Evolutionary conservation across 2,113 vertebrate species (phyloP), one percentile per base, ranked within the genome.

Genomic region (Corythornis cristatus): DNA sequence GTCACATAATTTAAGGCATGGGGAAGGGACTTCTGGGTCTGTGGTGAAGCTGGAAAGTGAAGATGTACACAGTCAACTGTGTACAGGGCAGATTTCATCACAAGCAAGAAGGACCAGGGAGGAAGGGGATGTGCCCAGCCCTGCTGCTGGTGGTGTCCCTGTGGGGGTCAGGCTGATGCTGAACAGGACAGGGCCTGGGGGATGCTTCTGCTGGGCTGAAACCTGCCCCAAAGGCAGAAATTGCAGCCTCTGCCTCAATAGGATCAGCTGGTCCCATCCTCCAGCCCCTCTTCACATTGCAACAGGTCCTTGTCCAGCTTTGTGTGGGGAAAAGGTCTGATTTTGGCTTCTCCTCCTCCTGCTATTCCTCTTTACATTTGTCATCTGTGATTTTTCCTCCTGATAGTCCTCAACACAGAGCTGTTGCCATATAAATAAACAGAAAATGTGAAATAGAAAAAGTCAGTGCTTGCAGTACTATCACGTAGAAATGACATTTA

Each of bases 1-100:
- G 13, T 12, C 42, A 6, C 54, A 7, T 17, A 13, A 15, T 28
- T 61, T 6, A 4, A 12, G 62, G n/a, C 3, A 0, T 2, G 9
- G 61, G 16, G 14, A 88, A 17, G 53, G 40, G 46, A 16, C 2
- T n/a, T 51, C 11, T 37, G 75, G 79, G 12, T n/a, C 35, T 31
- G 25, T 48, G 37, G 23, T 5, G 43, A n/a, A n/a, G 2, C 37
- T 8, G 25, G 45, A 9, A 11, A 43, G 26, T 1, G 2, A 37
- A 37, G 37, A 37, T 37, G 37, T 37, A 37, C 37, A 37, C 37
- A 10, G 37, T 37, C 37, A 37, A 12, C 37, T 25, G 29, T 4
- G 13, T 4, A 1, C 50, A 35, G 22, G 29, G n/a, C 25, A 23
- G 72, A 13, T 48, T 33, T 17, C 23, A 26, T 31, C 77, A 6